Evolutionary conservation across 2,113 vertebrate species (phyloP).

Genomic region (Syngnathus typhle): DNA sequence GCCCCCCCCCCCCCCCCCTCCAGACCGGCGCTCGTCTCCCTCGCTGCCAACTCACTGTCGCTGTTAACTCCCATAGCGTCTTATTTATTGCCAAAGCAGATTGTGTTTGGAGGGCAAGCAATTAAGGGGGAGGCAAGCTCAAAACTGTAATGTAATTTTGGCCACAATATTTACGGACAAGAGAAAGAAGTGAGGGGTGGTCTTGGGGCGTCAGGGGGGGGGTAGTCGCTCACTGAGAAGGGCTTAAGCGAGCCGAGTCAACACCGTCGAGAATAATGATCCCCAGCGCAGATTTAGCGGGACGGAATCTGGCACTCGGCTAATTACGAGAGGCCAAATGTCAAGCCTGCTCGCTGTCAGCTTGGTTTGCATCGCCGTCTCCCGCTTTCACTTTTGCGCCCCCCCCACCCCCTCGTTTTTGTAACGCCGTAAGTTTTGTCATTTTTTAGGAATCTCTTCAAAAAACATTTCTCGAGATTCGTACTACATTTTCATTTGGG

Average conservation of each 20-base stretch:
- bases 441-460: conserved; percentile 75
- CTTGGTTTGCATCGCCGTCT: conserved; percentile 55
- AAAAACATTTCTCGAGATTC: conserved; percentile 39
- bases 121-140: conserved; percentile 75
- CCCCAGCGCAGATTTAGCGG: conserved; percentile 73
- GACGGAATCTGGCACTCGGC: conserved; percentile 73
- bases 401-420: conserved; percentile 9
- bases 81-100: conserved; percentile 82
- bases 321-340: conserved; percentile 78
- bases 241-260: conserved; percentile 73
- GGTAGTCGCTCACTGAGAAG: conserved; percentile 44
- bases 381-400: conserved; percentile 25
- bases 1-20: conserved; percentile 5
- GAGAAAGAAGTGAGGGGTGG: conserved; percentile 15
- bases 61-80: conserved; percentile 76
- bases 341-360: conserved; percentile 78
- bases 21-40: conserved; percentile 58
- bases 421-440: conserved; percentile 66
- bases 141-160: conserved; percentile 80
- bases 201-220: conserved; percentile 1
- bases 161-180: conserved; percentile 72
- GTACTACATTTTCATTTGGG: not conserved
- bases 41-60: conserved; percentile 76
- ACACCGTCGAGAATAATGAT: conserved; percentile 76
- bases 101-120: conserved; percentile 82